Conservation (phyloP, 1,140 invertebrate species). For the Yoshiicerus persimilis region DNA sequence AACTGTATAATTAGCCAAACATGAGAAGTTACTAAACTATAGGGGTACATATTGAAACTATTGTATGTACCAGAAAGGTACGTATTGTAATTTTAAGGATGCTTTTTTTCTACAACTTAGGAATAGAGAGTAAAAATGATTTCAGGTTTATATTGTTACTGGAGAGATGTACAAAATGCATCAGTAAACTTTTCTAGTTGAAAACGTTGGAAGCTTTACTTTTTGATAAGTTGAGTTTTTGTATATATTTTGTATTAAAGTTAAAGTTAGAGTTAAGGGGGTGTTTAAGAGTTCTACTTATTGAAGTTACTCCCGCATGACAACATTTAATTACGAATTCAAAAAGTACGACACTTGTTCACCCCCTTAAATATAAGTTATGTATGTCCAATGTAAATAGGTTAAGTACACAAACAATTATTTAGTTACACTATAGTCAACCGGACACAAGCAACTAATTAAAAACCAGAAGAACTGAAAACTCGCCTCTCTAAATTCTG, state of each 20-base stretch:
- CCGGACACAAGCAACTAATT: not conserved
- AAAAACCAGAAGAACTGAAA: not conserved
- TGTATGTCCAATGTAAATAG: not conserved
- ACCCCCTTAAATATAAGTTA: too few relatives aligned
- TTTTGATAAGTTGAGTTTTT: not conserved
- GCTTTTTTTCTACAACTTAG: not conserved
- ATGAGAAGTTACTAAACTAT: not conserved
- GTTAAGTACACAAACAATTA: not conserved
- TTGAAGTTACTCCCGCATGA: too few relatives aligned
- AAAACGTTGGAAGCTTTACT: not conserved
- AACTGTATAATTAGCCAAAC: not conserved
- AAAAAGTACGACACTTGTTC: too few relatives aligned
- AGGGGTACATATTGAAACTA: not conserved
- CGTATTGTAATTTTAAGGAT: not conserved
- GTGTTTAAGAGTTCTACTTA: too few relatives aligned
- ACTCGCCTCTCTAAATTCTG: not conserved
- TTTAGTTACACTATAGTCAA: not conserved
- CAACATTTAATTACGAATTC: too few relatives aligned
- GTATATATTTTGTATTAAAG: not conserved
- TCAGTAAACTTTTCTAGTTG: not conserved
- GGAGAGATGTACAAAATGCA: not conserved
- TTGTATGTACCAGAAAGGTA: too few relatives aligned
- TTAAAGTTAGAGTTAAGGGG: not conserved
- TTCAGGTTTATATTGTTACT: not conserved
- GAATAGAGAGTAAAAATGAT: not conserved